phyloP scores from a whole-genome alignment of 2,797 vertebrate species.

The Apogon hyalosoma region DNA sequence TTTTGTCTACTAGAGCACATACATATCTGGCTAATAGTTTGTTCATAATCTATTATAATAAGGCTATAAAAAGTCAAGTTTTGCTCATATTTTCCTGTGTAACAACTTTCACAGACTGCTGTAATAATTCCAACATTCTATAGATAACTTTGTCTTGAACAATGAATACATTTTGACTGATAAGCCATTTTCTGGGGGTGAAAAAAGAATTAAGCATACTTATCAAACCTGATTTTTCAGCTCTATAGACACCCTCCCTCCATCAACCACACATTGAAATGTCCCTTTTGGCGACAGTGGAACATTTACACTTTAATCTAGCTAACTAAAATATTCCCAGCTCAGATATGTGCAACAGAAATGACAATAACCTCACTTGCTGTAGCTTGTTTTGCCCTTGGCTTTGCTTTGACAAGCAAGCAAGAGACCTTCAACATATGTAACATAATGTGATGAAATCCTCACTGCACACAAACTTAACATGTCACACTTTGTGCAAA shows the following conservation, averaged over 20 bases:
- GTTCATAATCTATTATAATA: no score
- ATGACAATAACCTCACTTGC: constrained; percentile 22
- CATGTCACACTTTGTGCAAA: constrained; percentile 54
- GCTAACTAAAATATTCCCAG: constrained; percentile 9
- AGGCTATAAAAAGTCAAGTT: no score
- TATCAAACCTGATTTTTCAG: constrained; percentile 28
- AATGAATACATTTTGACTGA: constrained; percentile 16
- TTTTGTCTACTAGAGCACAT: no score
- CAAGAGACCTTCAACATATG: constrained; percentile 51
- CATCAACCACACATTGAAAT: constrained; percentile 18
- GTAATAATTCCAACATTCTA: constrained; percentile 15
- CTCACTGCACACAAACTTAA: constrained; percentile 17
- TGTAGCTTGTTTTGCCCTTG: constrained; percentile 35
- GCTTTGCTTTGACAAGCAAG: constrained; percentile 21
- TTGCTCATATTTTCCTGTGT: neutral
- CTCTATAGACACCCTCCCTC: constrained; percentile 3
- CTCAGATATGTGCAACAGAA: constrained; percentile 14
- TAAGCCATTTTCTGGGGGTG: constrained; percentile 26
- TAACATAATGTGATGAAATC: constrained; percentile 46
- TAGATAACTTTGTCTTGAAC: constrained; percentile 20
- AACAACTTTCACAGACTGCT: constrained; percentile 2
- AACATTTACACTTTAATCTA: constrained; percentile 26
- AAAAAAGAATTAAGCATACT: constrained; percentile 25
- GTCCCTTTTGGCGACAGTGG: constrained; percentile 24
- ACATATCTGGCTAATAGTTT: no score